Evolutionary conservation across 1,140 invertebrate genomes (phyloP), one percentile per base, ranked within the genome.

Genomic region (Heliconius eleuchia): DNA sequence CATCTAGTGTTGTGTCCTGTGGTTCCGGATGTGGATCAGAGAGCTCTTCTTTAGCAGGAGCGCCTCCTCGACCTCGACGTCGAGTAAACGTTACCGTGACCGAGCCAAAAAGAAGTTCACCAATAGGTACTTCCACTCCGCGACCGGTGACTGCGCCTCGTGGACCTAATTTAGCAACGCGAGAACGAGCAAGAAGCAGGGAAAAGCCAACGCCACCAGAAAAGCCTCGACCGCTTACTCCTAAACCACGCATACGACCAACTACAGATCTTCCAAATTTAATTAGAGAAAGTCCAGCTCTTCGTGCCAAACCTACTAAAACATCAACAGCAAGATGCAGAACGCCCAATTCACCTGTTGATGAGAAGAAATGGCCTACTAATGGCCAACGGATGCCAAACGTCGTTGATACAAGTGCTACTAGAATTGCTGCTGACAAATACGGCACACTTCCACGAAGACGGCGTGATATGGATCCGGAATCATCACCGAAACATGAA

Each of bases 361-460:
- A 97, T 66, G 97, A 97, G 81, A 96, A 96, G 37, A 95, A 96
- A 71, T 97, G 96, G 95, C 96, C 96, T 7, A 92, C 94, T 74
- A 90, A 85, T 77, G 88, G 89, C 4, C 87, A 89, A n/a, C 85
- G 89, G 42, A 81, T 94, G 34, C 86, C 93, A 16, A 87, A 93
- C 77, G 89, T 92, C 1, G 73, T 89, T 23, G 89, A 92, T 84
- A 84, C 93, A 85, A 84, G 79, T 87, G 82, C 96, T 92, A 85
- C 95, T 85, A 82, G 96, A 94, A 85, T 88, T 60, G 94, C 96
- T 0, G 93, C 96, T 7, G 96, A 97, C 77, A 96, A 96, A 83
- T 97, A 97, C 73, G 97, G 96, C 2, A 98, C 97, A 0, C 88
- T 98, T 13, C 97, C 97, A 0, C 95, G 97, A n/a, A 95, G 97